Evolutionary conservation across 2,888 invertebrate genomes (phyloP), one percentile per base, ranked within the genome.

Genomic region (Nephrocerus scutellatus): DNA sequence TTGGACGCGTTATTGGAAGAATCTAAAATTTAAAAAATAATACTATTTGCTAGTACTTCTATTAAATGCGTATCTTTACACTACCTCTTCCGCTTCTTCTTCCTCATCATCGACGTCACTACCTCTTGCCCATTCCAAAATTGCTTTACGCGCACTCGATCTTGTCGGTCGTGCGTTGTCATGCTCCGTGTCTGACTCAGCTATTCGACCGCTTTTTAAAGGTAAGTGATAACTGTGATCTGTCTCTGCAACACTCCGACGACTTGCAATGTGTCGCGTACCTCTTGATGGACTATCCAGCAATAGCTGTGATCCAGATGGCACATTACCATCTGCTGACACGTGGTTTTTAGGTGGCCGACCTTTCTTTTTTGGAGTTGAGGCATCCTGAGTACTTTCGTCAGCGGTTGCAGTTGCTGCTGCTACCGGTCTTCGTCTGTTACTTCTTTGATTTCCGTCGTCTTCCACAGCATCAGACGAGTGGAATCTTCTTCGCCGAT

Each of bases 191-290:
- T 68, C 66, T 1, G 66, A 66, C 32, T 63, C 66, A 3, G 56
- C 51, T 22, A 63, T 53, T 9, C 65, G 59, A 6, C 59, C 49
- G 48, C 55, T 60, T 51, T 54, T 59, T 32, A 53, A 60, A 19
- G 51, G 60, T 32, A 68, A 47, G 47, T 67, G 66, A 47, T 68
- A 68, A 48, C 66, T 68, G 37, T 68, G 68, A 50, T 68, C 68
- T 25, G 62, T 62, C 44, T 67, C 68, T 19, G 64, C 53, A 3
- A 61, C 57, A 31, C 56, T 47, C 3, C 52, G 52, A 9, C 57
- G 52, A 9, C 45, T 53, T 43, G 39, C 46, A 39, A 52, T 51
- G 25, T 49, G 54, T 23, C 64, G 59, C 4, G 60, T 62, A 21
- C 54, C 60, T 23, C 60, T 59, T 10, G 57, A 59, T 4, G 63